Evolutionary conservation across 2,888 invertebrate species (phyloP).

Genomic region (Dicycla oo): DNA sequence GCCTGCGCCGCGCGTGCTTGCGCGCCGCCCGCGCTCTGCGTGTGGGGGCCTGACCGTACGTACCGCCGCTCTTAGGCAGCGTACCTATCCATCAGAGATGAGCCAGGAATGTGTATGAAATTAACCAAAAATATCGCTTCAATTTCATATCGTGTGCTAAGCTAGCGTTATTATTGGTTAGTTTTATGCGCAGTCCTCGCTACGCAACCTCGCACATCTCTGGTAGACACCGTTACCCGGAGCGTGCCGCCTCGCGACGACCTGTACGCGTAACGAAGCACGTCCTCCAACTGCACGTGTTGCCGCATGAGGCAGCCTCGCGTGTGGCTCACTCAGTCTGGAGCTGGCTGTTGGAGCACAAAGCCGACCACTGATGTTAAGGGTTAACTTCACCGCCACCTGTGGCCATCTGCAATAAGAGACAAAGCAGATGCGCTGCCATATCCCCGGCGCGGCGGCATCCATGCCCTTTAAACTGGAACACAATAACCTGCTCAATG

Average conservation of each 20-base stretch:
- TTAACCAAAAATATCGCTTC: neutral
- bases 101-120: neutral
- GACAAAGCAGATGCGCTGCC: neutral
- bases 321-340: neutral
- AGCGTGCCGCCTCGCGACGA: neutral
- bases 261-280: neutral
- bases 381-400: neutral
- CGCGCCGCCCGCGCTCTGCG: conserved; percentile 84
- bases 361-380: neutral
- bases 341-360: neutral
- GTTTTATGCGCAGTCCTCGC: neutral
- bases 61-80: neutral
- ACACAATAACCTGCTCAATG: neutral
- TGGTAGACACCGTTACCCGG: no score
- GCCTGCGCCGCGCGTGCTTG: conserved; percentile 90
- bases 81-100: neutral
- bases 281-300: neutral
- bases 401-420: neutral
- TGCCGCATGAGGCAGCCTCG: neutral
- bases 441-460: no score
- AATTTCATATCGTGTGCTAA: neutral
- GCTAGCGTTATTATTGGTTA: neutral
- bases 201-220: neutral
- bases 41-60: conserved; percentile 77
- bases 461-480: no score